These are phyloP conservation scores for Apomyelois bistriatella DNA, from an alignment of 2,888 invertebrate genomes.

Conservation along the genomic window DNA sequence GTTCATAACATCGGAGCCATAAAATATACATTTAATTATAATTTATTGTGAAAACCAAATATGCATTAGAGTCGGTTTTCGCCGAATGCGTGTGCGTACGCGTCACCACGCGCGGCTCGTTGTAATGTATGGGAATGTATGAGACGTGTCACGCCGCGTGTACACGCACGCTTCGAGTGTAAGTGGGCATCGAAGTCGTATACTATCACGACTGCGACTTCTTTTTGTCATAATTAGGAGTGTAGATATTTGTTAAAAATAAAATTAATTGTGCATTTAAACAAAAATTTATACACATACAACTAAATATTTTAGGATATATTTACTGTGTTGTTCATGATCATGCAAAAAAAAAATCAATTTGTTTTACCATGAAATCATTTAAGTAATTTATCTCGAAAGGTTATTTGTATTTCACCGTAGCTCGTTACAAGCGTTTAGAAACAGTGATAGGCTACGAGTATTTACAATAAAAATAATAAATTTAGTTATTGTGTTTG, in stretches of 20 bases:
- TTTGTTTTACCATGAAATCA: background rate
- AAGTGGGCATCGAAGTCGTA: too few relatives aligned
- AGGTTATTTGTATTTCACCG: background rate
- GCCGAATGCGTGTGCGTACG: too few relatives aligned
- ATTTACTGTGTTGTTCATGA: background rate
- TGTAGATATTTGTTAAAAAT: constrained; percentile 1
- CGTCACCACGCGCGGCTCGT: too few relatives aligned
- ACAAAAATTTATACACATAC: background rate
- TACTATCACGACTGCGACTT: background rate
- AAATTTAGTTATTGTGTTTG: background rate
- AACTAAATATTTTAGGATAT: background rate
- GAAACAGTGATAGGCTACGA: too few relatives aligned
- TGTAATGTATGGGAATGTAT: too few relatives aligned
- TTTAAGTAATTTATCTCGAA: background rate
- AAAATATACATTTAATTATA: constrained; percentile 19
- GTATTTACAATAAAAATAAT: too few relatives aligned
- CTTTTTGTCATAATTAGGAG: constrained; percentile 7
- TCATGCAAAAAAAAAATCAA: background rate
- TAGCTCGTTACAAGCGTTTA: too few relatives aligned
- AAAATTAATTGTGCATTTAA: constrained; percentile 3
- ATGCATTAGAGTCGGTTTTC: constrained; percentile 30
- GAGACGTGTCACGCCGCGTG: too few relatives aligned
- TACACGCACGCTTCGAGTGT: too few relatives aligned
- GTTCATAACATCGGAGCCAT: constrained; percentile 11
- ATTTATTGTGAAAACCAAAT: constrained; percentile 47